Evolutionary conservation across 2,888 invertebrate species (phyloP).

Genomic region (Diarsia dahlii): DNA sequence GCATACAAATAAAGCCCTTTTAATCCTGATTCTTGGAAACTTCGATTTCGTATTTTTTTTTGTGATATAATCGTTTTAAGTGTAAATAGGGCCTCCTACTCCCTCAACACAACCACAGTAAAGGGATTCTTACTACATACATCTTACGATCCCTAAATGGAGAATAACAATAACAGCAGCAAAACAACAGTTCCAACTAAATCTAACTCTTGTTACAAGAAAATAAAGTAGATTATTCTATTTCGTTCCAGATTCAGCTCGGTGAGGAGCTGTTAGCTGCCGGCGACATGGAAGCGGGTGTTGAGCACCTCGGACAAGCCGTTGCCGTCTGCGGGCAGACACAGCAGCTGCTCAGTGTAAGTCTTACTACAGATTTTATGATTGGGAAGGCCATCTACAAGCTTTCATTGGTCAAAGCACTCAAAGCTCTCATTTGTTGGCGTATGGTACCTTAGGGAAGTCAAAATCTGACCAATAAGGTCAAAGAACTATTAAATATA

Average conservation of each 20-base stretch:
- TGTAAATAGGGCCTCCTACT: too few species aligned
- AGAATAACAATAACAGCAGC: neutral
- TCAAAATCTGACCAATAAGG: neutral
- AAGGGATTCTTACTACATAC: neutral
- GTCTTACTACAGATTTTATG: neutral
- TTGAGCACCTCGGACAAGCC: slow-evolving; percentile 99
- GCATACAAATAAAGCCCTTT: too few species aligned
- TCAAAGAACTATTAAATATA: neutral
- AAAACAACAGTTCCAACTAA: neutral
- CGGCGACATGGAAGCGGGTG: slow-evolving; percentile 97
- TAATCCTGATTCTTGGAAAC: too few species aligned
- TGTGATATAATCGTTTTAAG: too few species aligned
- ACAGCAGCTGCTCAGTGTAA: slow-evolving; percentile 94
- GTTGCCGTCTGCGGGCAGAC: slow-evolving; percentile 99
- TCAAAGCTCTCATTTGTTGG: too few species aligned
- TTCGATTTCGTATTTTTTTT: too few species aligned
- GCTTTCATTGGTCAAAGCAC: too few species aligned
- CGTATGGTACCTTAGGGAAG: too few species aligned
- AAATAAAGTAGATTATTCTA: neutral
- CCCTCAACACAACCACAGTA: neutral
- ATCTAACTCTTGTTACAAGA: neutral
- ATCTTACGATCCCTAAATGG: neutral
- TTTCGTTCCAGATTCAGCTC: slow-evolving; percentile 94
- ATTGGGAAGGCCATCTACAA: neutral
- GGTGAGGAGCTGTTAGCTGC: slow-evolving; percentile 97